A percentile compares a stretch with the other conserved stretches of the same genome.
Conservation (phyloP, 2,113 vertebrate genomes). For the Anolis carolinensis region DNA sequence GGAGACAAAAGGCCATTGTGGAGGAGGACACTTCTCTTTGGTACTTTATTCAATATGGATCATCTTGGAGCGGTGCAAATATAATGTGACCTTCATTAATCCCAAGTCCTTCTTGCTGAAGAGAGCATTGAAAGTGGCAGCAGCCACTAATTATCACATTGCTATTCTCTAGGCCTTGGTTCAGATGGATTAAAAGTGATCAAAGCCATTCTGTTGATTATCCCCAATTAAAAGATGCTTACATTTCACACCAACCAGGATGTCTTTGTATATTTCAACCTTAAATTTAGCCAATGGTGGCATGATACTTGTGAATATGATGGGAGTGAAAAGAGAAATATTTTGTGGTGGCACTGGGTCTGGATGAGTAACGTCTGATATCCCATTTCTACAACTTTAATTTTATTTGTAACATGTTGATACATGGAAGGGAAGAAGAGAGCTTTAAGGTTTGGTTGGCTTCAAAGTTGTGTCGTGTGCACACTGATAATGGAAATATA, state of each 20-base stretch:
- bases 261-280: constrained; percentile 47
- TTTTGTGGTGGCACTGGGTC: too few species aligned
- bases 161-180: constrained; percentile 22
- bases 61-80: neutral
- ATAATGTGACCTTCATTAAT: neutral
- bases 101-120: constrained; percentile 27
- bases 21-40: constrained; percentile 2
- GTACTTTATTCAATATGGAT: neutral
- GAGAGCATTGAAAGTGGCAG: constrained; percentile 15
- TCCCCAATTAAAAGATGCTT: constrained; percentile 58
- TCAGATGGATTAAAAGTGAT: constrained; percentile 48
- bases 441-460: too few species aligned
- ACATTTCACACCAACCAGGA: constrained; percentile 22
- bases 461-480: too few species aligned
- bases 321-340: too few species aligned
- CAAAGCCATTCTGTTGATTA: constrained; percentile 43
- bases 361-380: too few species aligned
- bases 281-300: neutral
- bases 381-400: too few species aligned
- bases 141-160: constrained; percentile 44
- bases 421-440: too few species aligned
- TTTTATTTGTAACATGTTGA: too few species aligned
- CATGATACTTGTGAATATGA: too few species aligned
- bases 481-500: too few species aligned
- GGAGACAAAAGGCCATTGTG: constrained; percentile 2